Base-by-base conservation (phyloP, 1,140 invertebrate genomes). In the Orchesella cincta region DNA sequence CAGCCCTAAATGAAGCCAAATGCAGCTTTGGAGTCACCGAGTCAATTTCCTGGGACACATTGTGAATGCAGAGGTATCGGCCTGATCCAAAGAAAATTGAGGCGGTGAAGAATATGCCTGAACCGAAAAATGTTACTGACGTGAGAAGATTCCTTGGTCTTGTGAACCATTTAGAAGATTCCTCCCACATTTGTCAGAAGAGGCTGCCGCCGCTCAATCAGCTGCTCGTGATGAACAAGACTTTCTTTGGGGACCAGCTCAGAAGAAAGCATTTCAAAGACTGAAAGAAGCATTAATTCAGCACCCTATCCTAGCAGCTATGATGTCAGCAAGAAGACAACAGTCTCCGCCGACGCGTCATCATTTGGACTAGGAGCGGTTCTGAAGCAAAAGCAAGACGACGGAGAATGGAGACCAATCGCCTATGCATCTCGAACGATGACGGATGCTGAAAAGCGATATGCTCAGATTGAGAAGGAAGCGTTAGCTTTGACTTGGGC, bases 71-170 rank as follows among this genome's bases (percentile, higher is more conserved):
- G 34, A 84, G 85, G 85, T 1, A 76, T 86, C 72, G 79, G n/a
- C 81, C 83, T 1, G 84, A 84, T 76, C 74, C 75, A 33, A 77
- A 81, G 1, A 86, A 85, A 80, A 75, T 86, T 16, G 51, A 83
- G 1, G 84, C 85, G 8, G 86, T 88, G 28, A 29, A 75, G 1
- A 78, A 85, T 0, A 83, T 85, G 76, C 62, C 79, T 31, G 31
- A 12, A 36, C 83, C 84, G 35, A 80, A 75, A 57, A 83, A 81
- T 81, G 76, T 77, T 26, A 76, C 72, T 70, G 85, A 85, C 64
- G 70, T 86, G 35, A 75, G 83, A 75, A 82, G 82, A 78, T 83
- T 87, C 76, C 73, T 87, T 35, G 86, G 86, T 1, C 83, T 86
- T 78, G 78, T 85, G 8, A 86, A 85, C 76, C 86, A 84, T 80